Conservation (phyloP, 2,797 vertebrate species). For the Urophycis tenuis region DNA sequence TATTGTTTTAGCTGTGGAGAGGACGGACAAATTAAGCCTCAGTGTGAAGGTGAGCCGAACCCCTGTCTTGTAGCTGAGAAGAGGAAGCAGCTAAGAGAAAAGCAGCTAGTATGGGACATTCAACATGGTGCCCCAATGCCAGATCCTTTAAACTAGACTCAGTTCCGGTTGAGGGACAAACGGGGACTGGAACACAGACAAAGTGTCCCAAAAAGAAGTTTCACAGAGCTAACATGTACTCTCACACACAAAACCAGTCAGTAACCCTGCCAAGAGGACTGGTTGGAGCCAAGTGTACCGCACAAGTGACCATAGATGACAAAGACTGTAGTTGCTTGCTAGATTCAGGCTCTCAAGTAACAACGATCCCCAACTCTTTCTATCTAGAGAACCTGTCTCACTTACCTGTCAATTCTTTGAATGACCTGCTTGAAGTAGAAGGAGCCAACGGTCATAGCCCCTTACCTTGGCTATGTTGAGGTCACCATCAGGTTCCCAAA, state of each 20-base stretch:
- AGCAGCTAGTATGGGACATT: constrained; percentile 11
- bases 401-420: constrained; percentile 7
- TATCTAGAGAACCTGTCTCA: constrained; percentile 19
- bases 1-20: too few species aligned
- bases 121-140: not conserved
- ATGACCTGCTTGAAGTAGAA: constrained; percentile 20
- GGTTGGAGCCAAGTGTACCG: constrained; percentile 9
- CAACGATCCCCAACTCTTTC: constrained; percentile 17
- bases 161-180: constrained; percentile 20
- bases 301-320: constrained; percentile 7
- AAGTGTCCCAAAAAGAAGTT: constrained; percentile 4
- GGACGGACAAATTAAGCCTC: too few species aligned
- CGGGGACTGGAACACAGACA: not conserved
- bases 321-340: constrained; percentile 17
- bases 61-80: too few species aligned
- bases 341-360: constrained; percentile 22
- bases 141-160: constrained; percentile 13
- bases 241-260: not conserved
- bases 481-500: constrained; percentile 13
- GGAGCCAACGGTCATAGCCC: constrained; percentile 12
- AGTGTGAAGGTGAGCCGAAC: too few species aligned
- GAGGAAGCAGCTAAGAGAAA: constrained; percentile 23
- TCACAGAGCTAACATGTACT: not conserved
- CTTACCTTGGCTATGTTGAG: constrained; percentile 25
- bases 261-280: constrained; percentile 16